phyloP scores from a whole-genome alignment of 2,797 vertebrate species.

The Lerista edwardsae region DNA sequence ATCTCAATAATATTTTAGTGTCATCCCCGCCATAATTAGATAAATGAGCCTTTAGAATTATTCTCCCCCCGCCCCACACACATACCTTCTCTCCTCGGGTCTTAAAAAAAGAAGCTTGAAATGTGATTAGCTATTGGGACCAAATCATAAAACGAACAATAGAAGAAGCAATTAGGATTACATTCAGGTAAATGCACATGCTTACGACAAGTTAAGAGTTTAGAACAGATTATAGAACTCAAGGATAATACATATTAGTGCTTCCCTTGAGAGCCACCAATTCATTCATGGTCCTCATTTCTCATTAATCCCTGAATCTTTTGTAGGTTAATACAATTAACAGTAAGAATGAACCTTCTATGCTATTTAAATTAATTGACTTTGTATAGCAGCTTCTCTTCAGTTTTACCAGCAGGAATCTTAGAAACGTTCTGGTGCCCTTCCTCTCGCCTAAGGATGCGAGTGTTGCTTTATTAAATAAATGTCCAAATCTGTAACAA shows the following conservation, averaged over 20 bases:
- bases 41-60: conserved; percentile 24
- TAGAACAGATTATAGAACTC: conserved; percentile 57
- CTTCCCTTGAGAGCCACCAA: conserved; percentile 54
- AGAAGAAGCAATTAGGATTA: conserved; percentile 56
- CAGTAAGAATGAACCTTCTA: conserved; percentile 38
- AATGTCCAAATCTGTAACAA: not conserved
- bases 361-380: conserved; percentile 39
- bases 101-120: conserved; percentile 36
- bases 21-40: conserved; percentile 53
- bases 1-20: conserved; percentile 31
- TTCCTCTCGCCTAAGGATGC: not conserved
- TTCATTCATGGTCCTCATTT: conserved; percentile 61
- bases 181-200: conserved; percentile 42
- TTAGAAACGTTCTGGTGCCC: conserved; percentile 6
- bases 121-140: conserved; percentile 51
- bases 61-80: too few species aligned
- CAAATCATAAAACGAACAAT: conserved; percentile 38
- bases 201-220: conserved; percentile 56
- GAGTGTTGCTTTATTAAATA: not conserved
- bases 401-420: conserved; percentile 36
- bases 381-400: conserved; percentile 44
- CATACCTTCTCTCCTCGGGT: conserved; percentile 51
- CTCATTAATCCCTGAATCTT: conserved; percentile 62
- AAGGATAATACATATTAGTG: conserved; percentile 42
- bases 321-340: conserved; percentile 63